A percentile compares a stretch with the other conserved stretches of the same genome.
Conservation (phyloP, 2,797 vertebrate species). For the Sardinella longiceps region DNA sequence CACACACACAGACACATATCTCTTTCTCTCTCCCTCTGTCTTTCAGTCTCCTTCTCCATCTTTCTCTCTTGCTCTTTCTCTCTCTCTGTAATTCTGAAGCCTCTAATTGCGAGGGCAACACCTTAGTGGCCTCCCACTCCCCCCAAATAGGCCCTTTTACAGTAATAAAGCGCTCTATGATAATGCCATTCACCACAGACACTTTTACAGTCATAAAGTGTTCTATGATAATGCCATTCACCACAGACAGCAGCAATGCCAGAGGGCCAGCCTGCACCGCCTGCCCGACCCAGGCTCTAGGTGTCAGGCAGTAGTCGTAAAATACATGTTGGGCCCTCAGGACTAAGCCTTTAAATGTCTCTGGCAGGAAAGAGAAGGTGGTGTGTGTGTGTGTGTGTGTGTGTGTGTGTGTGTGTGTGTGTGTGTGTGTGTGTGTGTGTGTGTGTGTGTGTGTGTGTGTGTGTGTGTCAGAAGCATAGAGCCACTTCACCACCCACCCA, state of each 20-base stretch:
- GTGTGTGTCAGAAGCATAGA: not conserved
- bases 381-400: not conserved
- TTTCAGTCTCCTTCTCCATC: not conserved
- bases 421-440: not conserved
- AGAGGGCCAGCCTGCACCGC: too few species aligned
- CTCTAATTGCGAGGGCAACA: not conserved
- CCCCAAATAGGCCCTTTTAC: not conserved
- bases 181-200: not conserved
- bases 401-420: not conserved
- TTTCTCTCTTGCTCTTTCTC: not conserved
- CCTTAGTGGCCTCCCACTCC: not conserved
- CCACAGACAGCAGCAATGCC: not conserved
- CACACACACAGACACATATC: too few species aligned
- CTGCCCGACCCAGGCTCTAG: not conserved
- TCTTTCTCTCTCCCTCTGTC: not conserved
- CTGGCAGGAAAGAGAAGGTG: not conserved
- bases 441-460: not conserved
- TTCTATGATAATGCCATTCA: not conserved
- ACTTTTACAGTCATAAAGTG: not conserved
- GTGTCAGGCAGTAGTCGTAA: not conserved
- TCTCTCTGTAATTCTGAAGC: not conserved
- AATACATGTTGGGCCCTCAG: not conserved
- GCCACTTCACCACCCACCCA: slow-evolving; percentile 37
- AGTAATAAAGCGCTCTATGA: not conserved
- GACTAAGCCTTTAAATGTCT: not conserved